phyloP scores from a whole-genome alignment of 1,140 invertebrate genomes.

The Cryptotermes secundus region DNA sequence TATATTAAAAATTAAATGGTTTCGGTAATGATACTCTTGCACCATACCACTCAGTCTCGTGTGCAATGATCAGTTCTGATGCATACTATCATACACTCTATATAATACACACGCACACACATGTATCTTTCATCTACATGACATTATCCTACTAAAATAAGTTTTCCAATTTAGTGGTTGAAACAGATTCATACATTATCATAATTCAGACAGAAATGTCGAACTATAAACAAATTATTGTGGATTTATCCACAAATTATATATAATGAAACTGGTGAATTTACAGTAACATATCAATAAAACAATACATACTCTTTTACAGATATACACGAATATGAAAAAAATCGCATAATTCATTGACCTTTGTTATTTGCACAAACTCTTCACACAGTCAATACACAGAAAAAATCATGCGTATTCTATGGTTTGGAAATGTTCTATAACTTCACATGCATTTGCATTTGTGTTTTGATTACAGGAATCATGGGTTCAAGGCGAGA shows the following conservation, averaged over 20 bases:
- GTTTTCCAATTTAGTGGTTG: not conserved
- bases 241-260: too few relatives aligned
- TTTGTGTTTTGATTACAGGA: not conserved
- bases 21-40: not conserved
- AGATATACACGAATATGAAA: not conserved
- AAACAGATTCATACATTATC: not conserved
- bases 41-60: not conserved
- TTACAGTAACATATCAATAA: not conserved
- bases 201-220: not conserved
- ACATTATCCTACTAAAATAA: not conserved
- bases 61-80: not conserved
- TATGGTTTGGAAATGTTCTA: not conserved
- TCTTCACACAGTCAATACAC: not conserved
- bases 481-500: not conserved
- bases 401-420: not conserved
- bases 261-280: not conserved
- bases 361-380: not conserved
- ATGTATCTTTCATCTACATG: not conserved
- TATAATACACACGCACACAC: not conserved
- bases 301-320: not conserved
- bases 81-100: not conserved
- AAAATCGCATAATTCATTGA: not conserved
- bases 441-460: not conserved
- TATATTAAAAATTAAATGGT: constrained; percentile 8
- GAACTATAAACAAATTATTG: not conserved